These are phyloP conservation scores for Oryzias woworae DNA, from an alignment of 2,113 vertebrate genomes.

Conservation along the genomic window DNA sequence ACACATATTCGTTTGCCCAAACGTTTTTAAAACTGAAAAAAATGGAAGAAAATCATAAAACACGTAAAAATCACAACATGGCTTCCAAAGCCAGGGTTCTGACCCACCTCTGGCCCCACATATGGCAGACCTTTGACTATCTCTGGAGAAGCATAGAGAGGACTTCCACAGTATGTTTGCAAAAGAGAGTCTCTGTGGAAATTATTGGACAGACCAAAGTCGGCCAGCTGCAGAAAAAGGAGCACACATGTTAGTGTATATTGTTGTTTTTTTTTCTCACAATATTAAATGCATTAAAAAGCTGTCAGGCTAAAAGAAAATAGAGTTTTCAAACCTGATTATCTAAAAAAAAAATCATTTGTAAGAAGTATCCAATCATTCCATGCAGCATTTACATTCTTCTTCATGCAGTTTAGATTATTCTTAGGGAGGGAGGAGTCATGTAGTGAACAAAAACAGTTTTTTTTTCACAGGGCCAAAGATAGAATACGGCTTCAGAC, in stretches of 20 bases:
- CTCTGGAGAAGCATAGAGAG: conserved; percentile 81
- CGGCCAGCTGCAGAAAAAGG: conserved; percentile 72
- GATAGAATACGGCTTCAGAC: conserved; percentile 31
- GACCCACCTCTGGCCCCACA: conserved; percentile 79
- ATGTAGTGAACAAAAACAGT: conserved; percentile 43
- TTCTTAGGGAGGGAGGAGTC: conserved; percentile 21
- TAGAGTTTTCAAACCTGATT: not conserved
- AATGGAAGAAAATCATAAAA: too few species aligned
- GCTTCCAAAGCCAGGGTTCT: not conserved
- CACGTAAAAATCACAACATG: too few species aligned
- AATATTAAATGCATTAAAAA: too few species aligned
- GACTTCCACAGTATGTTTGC: conserved; percentile 83
- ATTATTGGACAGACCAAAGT: conserved; percentile 82
- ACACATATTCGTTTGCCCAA: too few species aligned
- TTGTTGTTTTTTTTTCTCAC: not conserved
- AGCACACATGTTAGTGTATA: not conserved
- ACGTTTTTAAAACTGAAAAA: too few species aligned
- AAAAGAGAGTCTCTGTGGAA: conserved; percentile 68
- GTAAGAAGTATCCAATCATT: not conserved
- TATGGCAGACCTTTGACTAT: conserved; percentile 81
- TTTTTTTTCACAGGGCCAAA: conserved; percentile 44
- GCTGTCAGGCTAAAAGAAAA: too few species aligned
- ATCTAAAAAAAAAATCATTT: not conserved
- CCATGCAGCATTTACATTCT: conserved; percentile 1
- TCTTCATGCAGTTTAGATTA: conserved; percentile 31